A percentile compares a stretch with the other conserved stretches of the same genome.
Conservation (phyloP, 2,113 vertebrate genomes). For the Leucopsar rothschildi region DNA sequence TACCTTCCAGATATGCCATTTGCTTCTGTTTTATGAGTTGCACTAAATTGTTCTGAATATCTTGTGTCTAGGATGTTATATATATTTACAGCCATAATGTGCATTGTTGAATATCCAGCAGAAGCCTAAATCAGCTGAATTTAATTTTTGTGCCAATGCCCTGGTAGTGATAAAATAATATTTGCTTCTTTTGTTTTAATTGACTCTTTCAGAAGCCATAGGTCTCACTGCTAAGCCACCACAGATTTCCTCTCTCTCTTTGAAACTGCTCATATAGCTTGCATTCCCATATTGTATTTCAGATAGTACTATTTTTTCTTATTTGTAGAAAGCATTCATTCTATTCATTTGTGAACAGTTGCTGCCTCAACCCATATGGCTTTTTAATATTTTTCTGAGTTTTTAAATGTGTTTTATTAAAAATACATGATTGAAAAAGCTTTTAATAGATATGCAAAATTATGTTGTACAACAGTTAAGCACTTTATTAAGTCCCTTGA, state of each 20-base stretch:
- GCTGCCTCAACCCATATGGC: not conserved
- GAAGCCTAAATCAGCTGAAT: not conserved
- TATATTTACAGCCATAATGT: not conserved
- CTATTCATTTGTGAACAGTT: not conserved
- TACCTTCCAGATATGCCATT: not conserved
- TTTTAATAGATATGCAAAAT: not conserved
- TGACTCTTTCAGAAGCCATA: not conserved
- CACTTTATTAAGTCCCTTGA: not conserved
- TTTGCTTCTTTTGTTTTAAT: constrained; percentile 1
- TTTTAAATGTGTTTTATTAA: not conserved
- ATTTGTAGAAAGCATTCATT: not conserved
- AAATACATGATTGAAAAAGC: not conserved
- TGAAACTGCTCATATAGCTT: not conserved
- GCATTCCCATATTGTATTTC: not conserved
- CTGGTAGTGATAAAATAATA: not conserved
- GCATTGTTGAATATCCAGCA: not conserved
- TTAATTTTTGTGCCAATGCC: not conserved
- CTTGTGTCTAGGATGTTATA: not conserved
- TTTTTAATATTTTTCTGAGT: not conserved
- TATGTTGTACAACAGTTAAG: not conserved
- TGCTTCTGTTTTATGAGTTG: not conserved
- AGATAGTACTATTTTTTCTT: not conserved
- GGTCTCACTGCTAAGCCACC: not conserved
- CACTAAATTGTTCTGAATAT: not conserved
- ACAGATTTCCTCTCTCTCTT: not conserved